phyloP scores from a whole-genome alignment of 2,888 invertebrate genomes.

The Tipula lateralis region DNA sequence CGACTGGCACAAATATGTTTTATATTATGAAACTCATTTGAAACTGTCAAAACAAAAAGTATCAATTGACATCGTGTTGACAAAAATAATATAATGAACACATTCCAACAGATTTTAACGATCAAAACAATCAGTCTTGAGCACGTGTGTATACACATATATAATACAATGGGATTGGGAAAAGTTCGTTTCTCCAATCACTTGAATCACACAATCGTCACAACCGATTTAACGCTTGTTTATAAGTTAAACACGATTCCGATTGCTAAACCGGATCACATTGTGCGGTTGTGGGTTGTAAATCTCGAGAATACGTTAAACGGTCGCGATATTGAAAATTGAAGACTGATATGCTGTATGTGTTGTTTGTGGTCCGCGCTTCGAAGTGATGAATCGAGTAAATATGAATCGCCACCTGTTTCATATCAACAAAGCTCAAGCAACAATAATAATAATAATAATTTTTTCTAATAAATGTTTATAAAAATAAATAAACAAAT shows the following conservation, averaged over 20 bases:
- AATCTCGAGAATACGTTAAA: background rate
- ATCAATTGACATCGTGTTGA: background rate
- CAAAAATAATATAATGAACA: background rate
- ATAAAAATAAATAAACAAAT: slow-evolving; percentile 1
- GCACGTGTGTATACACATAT: background rate
- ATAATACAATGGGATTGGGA: background rate
- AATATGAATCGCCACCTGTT: background rate
- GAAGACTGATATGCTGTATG: background rate
- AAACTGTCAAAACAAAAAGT: background rate
- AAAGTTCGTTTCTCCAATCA: background rate
- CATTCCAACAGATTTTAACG: background rate
- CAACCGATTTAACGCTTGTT: no score
- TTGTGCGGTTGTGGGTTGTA: background rate
- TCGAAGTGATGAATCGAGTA: background rate
- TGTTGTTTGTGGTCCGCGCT: background rate
- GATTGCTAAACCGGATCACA: background rate
- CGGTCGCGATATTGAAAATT: background rate
- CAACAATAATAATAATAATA: background rate
- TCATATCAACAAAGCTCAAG: background rate
- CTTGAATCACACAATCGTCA: background rate
- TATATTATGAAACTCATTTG: no score
- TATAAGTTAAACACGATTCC: background rate
- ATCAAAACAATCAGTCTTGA: background rate
- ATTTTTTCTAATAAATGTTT: slow-evolving; percentile 3
- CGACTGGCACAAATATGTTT: no score